Percentiles rank a stretch among this genome's conserved stretches.
phyloP scores from a whole-genome alignment of 2,888 invertebrate genomes.

The Heteropelma amictum region DNA sequence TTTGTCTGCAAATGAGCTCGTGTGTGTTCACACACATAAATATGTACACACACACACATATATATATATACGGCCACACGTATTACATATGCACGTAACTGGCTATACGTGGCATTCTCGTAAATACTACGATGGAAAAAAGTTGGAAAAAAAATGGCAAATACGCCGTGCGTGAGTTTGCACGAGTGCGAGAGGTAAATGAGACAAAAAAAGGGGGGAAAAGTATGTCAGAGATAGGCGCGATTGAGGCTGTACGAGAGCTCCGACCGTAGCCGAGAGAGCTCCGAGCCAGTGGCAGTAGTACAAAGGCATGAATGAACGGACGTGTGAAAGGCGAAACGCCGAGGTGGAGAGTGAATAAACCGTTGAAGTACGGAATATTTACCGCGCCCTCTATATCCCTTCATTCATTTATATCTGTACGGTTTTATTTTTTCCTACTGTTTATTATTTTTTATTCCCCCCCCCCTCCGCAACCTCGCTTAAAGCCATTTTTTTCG shows the following conservation, averaged over 20 bases:
- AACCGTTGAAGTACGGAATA: constrained; percentile 48
- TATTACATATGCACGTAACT: not conserved
- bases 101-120: constrained; percentile 7
- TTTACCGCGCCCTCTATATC: constrained; percentile 42
- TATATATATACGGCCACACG: not conserved
- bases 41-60: not conserved
- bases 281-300: constrained; percentile 41
- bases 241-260: constrained; percentile 56
- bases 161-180: constrained; percentile 24
- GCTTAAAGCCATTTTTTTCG: constrained; percentile 3
- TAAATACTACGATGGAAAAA: constrained; percentile 6
- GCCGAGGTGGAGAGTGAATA: constrained; percentile 46
- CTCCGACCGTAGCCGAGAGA: constrained; percentile 8
- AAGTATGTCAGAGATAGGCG: constrained; percentile 54
- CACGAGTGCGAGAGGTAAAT: constrained; percentile 6
- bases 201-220: constrained; percentile 22
- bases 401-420: constrained; percentile 4
- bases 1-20: constrained; percentile 7
- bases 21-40: not conserved
- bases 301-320: constrained; percentile 60
- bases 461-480: not conserved
- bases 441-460: not conserved
- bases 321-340: constrained; percentile 58
- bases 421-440: not conserved
- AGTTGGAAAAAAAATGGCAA: constrained; percentile 23